phyloP scores from a whole-genome alignment of 2,113 vertebrate genomes.

The Eulemur rufifrons region DNA sequence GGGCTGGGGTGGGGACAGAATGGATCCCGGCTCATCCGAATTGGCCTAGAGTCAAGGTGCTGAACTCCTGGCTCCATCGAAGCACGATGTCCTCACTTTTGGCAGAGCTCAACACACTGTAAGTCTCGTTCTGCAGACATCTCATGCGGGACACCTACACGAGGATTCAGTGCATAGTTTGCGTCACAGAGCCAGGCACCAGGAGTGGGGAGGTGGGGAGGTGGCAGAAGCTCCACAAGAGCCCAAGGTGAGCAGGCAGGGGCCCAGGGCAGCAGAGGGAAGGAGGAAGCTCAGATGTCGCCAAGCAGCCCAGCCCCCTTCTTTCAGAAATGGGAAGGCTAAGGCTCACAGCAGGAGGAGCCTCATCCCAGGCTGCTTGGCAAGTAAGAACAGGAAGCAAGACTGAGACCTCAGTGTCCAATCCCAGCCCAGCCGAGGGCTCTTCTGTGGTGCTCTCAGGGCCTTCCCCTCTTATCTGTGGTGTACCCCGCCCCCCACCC shows the following conservation, averaged over 20 bases:
- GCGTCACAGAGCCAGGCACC: neutral
- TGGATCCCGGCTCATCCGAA: conserved; percentile 3
- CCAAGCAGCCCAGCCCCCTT: neutral
- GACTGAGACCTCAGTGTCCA: neutral
- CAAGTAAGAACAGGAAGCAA: neutral
- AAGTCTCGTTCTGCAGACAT: conserved; percentile 60
- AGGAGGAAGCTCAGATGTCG: neutral
- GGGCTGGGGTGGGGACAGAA: neutral
- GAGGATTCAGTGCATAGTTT: neutral
- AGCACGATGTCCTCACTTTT: conserved; percentile 76
- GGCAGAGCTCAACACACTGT: conserved; percentile 60
- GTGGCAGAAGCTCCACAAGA: neutral
- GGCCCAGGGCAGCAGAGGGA: neutral
- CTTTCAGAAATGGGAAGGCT: neutral
- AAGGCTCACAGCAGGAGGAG: conserved; percentile 17
- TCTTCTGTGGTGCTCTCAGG: neutral
- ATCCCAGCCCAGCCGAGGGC: neutral
- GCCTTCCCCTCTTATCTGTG: neutral
- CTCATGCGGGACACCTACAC: conserved; percentile 71
- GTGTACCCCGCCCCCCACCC: too few species aligned
- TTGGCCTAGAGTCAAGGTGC: conserved; percentile 54
- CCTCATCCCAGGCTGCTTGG: neutral
- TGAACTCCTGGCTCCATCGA: conserved; percentile 80
- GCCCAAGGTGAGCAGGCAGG: accelerated
- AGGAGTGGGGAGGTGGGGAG: neutral